Evolutionary conservation across 1,140 invertebrate genomes (phyloP).

Genomic region (Diprion similis): DNA sequence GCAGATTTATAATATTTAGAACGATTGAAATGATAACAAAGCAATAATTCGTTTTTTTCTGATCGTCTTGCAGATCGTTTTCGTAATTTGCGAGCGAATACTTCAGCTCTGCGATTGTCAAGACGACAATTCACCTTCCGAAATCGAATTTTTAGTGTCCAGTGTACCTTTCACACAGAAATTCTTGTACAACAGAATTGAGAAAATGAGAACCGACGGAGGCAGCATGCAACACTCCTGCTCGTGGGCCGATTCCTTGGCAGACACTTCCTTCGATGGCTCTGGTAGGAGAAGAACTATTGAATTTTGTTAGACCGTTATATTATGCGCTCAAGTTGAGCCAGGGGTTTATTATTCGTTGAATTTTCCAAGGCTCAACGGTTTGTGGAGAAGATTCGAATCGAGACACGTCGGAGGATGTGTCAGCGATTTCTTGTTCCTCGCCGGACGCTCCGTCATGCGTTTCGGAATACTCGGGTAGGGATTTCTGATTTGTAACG

Average conservation of each 20-base stretch:
- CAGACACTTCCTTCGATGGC: conserved; percentile 46
- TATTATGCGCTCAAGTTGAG: not conserved
- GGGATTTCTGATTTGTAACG: not conserved
- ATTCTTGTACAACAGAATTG: conserved; percentile 54
- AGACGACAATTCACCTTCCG: conserved; percentile 57
- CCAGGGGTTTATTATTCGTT: conserved; percentile 6
- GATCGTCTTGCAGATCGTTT: conserved; percentile 72
- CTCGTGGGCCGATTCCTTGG: conserved; percentile 53
- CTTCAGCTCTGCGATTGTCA: conserved; percentile 72
- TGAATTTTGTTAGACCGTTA: conserved; percentile 8
- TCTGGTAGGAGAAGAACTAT: conserved; percentile 34
- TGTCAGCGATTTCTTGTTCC: conserved; percentile 48
- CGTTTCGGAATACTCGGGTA: conserved; percentile 54
- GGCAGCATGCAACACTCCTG: conserved; percentile 47
- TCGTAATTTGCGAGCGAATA: conserved; percentile 78
- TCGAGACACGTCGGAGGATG: conserved; percentile 41
- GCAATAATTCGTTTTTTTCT: not conserved
- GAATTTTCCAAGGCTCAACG: conserved; percentile 37
- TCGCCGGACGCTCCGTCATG: conserved; percentile 59
- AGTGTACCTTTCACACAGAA: conserved; percentile 56
- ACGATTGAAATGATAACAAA: too few species aligned
- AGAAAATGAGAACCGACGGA: conserved; percentile 40
- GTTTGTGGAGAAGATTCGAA: conserved; percentile 40
- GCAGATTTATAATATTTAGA: too few species aligned
- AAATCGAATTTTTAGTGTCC: conserved; percentile 50